Base-by-base conservation (phyloP, 2,113 vertebrate genomes). In the Leptodactylus fuscus region DNA sequence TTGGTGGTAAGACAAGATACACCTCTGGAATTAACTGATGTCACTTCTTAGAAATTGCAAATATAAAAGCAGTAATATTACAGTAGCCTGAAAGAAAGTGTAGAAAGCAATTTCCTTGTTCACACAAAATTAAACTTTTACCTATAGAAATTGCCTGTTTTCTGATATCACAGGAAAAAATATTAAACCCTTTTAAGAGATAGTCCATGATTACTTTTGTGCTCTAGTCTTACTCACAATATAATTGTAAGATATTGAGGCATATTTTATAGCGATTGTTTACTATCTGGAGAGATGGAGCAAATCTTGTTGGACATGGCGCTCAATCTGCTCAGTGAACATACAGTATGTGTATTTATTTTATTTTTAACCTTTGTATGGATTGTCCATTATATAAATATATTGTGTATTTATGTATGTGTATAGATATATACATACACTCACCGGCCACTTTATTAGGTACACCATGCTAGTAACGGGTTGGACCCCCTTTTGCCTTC, bases 21-120 rank as follows among this genome's bases (percentile, higher is more conserved):
- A 48, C 73, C 44, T 6, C 44, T 29, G 46, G 29, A 75, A 75
- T 75, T 75, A 75, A 20, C 27, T 74, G 41, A 74, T 48, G 71
- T 74, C 71, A 48, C 71, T 27, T 46, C 22, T 74, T 2, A 74
- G 71, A 46, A 74, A 74, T 74, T 44, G 24, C 24, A 75, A 75
- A 18, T 27, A 27, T 75, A 29, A 75, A 75, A 75, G 44, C 13
- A 75, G 24, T 49, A 48, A 15, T 29, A 75, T 75, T 75, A 75
- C 71, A 15, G 3, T 48, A 48, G 41, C 41, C 38, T 24, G 70
- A 46, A 73, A 73, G 70, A 73, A 73, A 46, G 70, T 46, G 38
- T 24, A n/a, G 38, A 73, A 44, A 24, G 70, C 38, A 24, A 44
- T 73, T 73, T 73, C 11, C 60, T 20, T 46, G 20, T 44, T 73